Evolutionary conservation across 2,888 invertebrate genomes (phyloP), one percentile per base, ranked within the genome.

Genomic region (Hyppa rectilinea): DNA sequence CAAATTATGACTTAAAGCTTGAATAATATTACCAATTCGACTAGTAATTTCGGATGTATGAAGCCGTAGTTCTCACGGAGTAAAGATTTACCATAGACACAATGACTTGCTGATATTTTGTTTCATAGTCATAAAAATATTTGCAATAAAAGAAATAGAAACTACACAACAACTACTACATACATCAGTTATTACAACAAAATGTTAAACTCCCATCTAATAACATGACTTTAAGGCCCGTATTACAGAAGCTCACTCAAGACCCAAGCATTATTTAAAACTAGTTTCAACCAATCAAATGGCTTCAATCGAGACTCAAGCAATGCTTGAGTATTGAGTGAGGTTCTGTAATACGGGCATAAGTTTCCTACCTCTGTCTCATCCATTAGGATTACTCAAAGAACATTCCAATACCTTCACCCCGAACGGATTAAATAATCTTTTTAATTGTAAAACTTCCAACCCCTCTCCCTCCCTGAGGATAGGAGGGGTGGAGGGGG

Each of bases 391-490:
- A 49, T 59, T 9, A 47, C 34, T 68, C 47, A 73, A 75, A 75
- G 60, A 36, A 58, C 60, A 75, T 71, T 64, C 50, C 47, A 49
- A 56, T 74, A 80, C 49, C 50, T 50, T 49, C n/a, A 59, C 34
- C 66, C 50, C 49, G 45, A 67, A 69, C 31, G 69, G 58, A 73
- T 81, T 76, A 67, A 74, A 80, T 84, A 87, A 85, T 86, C 77
- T 82, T 81, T 85, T 85, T 82, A 82, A 86, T 85, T 85, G 78
- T 79, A 70, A 84, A 85, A 85, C 68, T 81, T 83, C 50, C 53
- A 36, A 49, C 53, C 55, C 65, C 50, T 58, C 68, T 17, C 20
- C 43, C 58, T 65, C 38, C 36, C 17, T 2, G 10, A 56, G 12
- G 4, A 10, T 23, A 52, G n/a, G 20, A 43, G 14, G 38, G 45